These are phyloP conservation scores for Creontiades dilutus DNA, from an alignment of 2,888 invertebrate genomes.

Conservation along the genomic window DNA sequence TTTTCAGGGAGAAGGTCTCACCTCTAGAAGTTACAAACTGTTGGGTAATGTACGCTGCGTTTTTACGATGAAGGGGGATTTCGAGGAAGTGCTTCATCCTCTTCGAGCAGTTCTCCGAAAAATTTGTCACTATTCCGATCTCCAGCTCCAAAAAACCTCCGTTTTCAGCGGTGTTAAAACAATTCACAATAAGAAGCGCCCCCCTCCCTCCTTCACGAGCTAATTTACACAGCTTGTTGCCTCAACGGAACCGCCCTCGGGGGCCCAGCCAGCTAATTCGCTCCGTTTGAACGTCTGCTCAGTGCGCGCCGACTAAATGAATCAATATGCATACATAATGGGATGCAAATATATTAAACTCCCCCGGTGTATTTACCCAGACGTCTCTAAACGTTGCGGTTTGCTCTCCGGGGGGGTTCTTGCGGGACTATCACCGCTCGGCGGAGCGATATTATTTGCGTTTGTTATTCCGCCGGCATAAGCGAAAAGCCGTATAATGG, in stretches of 20 bases:
- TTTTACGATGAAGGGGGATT: no score
- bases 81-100: no score
- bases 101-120: no score
- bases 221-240: not conserved
- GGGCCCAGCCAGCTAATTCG: not conserved
- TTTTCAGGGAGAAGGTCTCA: no score
- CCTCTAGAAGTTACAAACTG: no score
- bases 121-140: no score
- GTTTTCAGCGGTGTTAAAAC: no score
- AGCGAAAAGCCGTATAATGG: not conserved
- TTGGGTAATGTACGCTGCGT: no score
- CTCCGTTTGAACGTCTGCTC: conserved; percentile 21
- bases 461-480: not conserved
- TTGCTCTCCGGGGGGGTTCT: not conserved
- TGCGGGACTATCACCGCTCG: not conserved
- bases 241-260: not conserved
- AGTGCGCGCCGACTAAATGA: conserved; percentile 21
- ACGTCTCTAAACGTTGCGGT: conserved; percentile 38
- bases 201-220: no score
- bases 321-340: conserved; percentile 60
- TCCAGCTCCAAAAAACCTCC: no score
- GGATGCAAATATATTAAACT: conserved; percentile 57
- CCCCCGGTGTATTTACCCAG: conserved; percentile 8
- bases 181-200: not conserved
- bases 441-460: not conserved